phyloP scores from a whole-genome alignment of 2,888 invertebrate species.

The Andrena trimmerana region DNA sequence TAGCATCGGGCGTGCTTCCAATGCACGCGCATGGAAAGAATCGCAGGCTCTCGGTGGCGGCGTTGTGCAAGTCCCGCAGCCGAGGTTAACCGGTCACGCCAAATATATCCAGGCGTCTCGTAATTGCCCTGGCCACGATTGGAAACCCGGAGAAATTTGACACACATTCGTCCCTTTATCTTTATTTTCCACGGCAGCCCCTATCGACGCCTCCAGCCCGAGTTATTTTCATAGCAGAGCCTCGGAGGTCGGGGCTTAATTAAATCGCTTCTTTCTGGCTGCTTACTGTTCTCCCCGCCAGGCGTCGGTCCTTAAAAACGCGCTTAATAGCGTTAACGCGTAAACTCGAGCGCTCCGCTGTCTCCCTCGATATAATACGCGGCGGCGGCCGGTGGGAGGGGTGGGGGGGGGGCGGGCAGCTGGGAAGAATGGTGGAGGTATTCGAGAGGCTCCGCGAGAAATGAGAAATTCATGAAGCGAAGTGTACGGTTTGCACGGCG shows the following conservation, averaged over 20 bases:
- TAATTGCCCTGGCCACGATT: conserved; percentile 61
- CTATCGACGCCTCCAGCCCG: conserved; percentile 8
- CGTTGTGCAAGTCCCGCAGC: conserved; percentile 43
- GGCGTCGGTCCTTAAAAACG: too few species aligned
- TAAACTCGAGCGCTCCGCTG: neutral
- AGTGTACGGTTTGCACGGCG: conserved; percentile 26
- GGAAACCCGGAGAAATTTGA: conserved; percentile 67
- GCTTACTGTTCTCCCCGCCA: too few species aligned
- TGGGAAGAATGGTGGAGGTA: conserved; percentile 1
- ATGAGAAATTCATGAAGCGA: conserved; percentile 43
- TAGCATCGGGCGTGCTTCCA: conserved; percentile 29
- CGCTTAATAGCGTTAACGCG: too few species aligned
- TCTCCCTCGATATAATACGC: neutral
- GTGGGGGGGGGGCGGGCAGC: too few species aligned
- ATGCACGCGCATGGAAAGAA: conserved; percentile 27
- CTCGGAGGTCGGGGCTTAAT: neutral
- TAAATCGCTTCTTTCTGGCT: neutral
- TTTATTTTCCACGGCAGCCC: conserved; percentile 5
- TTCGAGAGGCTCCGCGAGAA: conserved; percentile 5
- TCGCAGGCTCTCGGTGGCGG: conserved; percentile 49
- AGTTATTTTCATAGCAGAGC: neutral
- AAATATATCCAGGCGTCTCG: conserved; percentile 65
- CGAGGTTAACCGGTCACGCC: conserved; percentile 68
- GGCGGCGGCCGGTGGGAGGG: too few species aligned
- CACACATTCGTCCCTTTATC: conserved; percentile 59